Base-by-base conservation (phyloP, 2,797 vertebrate genomes). In the Tokudaia tokunoshimensis region DNA sequence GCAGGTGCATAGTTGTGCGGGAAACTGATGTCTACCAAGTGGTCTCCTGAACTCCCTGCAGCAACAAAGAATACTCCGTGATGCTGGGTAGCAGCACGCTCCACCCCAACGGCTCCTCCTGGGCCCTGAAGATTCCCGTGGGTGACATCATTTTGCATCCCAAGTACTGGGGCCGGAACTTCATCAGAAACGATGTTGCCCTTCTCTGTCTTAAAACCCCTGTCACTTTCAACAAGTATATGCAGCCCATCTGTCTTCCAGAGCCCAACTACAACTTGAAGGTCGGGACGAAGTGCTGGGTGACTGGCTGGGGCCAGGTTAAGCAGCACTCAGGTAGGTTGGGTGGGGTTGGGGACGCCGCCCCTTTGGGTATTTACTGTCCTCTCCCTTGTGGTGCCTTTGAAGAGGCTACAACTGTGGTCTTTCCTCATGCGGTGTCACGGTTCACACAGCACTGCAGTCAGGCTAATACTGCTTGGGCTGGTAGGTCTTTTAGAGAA, bases 291-390 rank as follows among this genome's bases (percentile, higher is more conserved):
- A 94, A 95, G 76, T 98, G 98, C 94, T 97, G 97, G 97, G 94
- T 97, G 94, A 97, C 96, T 0, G 97, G 97, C 94, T 98, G 98
- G 98, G 92, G 97, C 70, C 94, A 97, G 75, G 94, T 22, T 6
- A 95, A 41, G 70, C 90, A 70, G 55, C 85, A 47, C 19, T 92
- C 88, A 31, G 96, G 96, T 97, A 75, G 97, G 96, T 20, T 10
- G 31, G 41, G 9, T 65, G 55, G 63, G 63, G 1, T 19, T 52
- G 12, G 29, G 41, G 41, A 50, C 19, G n/a, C 26, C 19, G 17
- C 26, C n/a, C 34, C 86, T 82, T 29, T 59, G 67, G 63, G 34
- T 9, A 31, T 47, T 83, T 44, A n/a, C 20, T 34, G 8, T 8
- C 17, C 4, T 34, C 26, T 12, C 24, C 63, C 20, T 72, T 14